Conservation (phyloP, 1,140 invertebrate species). For the Potamilus streckersoni region DNA sequence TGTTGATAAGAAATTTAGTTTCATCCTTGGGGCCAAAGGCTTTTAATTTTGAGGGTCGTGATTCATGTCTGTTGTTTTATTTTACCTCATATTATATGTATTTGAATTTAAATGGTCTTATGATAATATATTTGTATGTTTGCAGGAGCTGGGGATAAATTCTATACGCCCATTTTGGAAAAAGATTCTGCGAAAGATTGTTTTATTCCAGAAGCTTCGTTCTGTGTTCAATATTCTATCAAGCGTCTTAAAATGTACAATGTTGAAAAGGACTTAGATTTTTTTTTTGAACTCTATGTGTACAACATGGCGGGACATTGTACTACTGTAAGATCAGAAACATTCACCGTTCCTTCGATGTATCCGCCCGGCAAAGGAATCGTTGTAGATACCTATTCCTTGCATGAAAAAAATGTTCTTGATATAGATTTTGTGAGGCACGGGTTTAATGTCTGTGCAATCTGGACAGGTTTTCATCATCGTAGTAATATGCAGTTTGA, state of each 20-base stretch:
- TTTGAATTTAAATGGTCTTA: too few species aligned
- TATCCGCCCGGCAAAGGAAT: slow-evolving; percentile 32
- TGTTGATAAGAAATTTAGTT: too few species aligned
- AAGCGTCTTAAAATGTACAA: slow-evolving; percentile 8
- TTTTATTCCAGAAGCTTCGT: neutral
- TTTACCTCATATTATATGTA: too few species aligned
- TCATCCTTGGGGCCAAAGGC: too few species aligned
- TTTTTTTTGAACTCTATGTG: slow-evolving; percentile 9
- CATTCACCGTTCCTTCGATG: slow-evolving; percentile 32
- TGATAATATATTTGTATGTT: slow-evolving; percentile 3
- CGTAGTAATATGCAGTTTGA: slow-evolving; percentile 28
- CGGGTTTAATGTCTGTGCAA: slow-evolving; percentile 29
- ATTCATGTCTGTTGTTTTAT: too few species aligned
- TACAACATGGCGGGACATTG: slow-evolving; percentile 27
- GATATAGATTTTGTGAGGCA: slow-evolving; percentile 13
- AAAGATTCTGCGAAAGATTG: neutral
- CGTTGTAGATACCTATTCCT: slow-evolving; percentile 29
- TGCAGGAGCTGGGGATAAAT: slow-evolving; percentile 5
- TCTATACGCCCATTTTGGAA: slow-evolving; percentile 17
- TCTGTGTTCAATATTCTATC: slow-evolving; percentile 24
- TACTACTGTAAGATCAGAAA: neutral
- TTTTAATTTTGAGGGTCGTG: too few species aligned
- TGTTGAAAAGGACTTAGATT: slow-evolving; percentile 6
- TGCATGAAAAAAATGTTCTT: neutral
- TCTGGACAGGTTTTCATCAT: slow-evolving; percentile 38